phyloP scores from a whole-genome alignment of 2,113 vertebrate genomes.

The Electrona antarctica region DNA sequence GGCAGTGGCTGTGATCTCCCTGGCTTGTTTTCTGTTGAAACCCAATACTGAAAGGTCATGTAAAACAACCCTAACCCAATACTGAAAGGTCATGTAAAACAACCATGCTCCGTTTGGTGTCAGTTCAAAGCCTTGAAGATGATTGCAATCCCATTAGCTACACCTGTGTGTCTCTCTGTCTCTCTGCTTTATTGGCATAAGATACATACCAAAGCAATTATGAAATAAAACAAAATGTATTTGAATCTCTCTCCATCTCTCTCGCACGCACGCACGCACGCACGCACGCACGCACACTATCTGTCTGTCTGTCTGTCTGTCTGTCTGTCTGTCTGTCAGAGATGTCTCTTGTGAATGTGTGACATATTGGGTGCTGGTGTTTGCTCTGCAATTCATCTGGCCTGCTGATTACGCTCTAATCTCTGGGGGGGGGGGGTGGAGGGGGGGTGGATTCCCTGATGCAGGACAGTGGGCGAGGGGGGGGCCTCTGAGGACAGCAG shows the following conservation, averaged over 20 bases:
- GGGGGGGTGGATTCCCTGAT: constrained; percentile 56
- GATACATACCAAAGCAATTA: too few species aligned
- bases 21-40: constrained; percentile 20
- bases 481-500: constrained; percentile 7
- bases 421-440: constrained; percentile 58
- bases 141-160: constrained; percentile 70
- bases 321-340: neutral
- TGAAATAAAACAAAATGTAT: too few species aligned
- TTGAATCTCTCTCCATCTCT: too few species aligned
- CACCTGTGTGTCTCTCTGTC: constrained; percentile 54
- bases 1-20: constrained; percentile 7
- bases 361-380: constrained; percentile 61
- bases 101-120: constrained; percentile 56
- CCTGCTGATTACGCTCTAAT: constrained; percentile 75
- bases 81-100: constrained; percentile 52
- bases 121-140: constrained; percentile 56
- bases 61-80: constrained; percentile 47
- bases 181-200: neutral
- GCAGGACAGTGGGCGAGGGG: constrained; percentile 60
- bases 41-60: constrained; percentile 40
- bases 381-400: constrained; percentile 71
- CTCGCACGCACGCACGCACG: too few species aligned
- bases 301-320: neutral
- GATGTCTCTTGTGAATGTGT: constrained; percentile 39
- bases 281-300: neutral